Evolutionary conservation across 2,797 vertebrate species (phyloP).

Genomic region (Clarias pachynema): DNA sequence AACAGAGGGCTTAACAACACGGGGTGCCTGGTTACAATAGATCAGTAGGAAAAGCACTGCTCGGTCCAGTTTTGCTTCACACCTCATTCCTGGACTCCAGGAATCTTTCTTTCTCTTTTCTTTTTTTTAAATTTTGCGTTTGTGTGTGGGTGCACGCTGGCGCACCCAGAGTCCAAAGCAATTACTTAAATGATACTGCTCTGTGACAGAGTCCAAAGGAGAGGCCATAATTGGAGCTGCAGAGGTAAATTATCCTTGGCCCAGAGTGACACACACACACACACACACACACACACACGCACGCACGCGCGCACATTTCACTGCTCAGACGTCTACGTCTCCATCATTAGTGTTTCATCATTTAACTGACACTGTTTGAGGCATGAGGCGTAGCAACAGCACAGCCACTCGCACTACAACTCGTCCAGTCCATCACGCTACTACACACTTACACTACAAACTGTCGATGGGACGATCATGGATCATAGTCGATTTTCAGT

Average conservation of each 20-base stretch:
- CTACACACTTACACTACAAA: neutral
- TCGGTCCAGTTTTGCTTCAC: slow-evolving; percentile 10
- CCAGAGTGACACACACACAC: slow-evolving; percentile 33
- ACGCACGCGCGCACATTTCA: slow-evolving; percentile 1
- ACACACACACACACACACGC: neutral
- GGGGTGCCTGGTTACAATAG: slow-evolving; percentile 12
- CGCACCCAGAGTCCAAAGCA: slow-evolving; percentile 55
- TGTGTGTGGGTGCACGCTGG: slow-evolving; percentile 31
- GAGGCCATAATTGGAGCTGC: slow-evolving; percentile 62
- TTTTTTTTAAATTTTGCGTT: neutral
- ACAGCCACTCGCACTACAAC: neutral
- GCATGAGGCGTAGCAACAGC: neutral
- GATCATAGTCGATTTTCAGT: too few relatives aligned
- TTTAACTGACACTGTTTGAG: slow-evolving; percentile 11
- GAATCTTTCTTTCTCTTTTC: neutral
- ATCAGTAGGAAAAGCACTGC: slow-evolving; percentile 17
- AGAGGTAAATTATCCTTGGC: slow-evolving; percentile 67
- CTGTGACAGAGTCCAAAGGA: slow-evolving; percentile 59
- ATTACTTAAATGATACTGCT: slow-evolving; percentile 47
- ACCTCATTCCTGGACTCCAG: neutral
- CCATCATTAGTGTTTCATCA: slow-evolving; percentile 63
- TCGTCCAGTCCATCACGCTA: neutral
- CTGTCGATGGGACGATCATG: too few relatives aligned
- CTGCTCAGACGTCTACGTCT: slow-evolving; percentile 47
- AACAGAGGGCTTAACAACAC: slow-evolving; percentile 46